Evolutionary conservation across 2,113 vertebrate genomes (phyloP).

Genomic region (Sander vitreus): DNA sequence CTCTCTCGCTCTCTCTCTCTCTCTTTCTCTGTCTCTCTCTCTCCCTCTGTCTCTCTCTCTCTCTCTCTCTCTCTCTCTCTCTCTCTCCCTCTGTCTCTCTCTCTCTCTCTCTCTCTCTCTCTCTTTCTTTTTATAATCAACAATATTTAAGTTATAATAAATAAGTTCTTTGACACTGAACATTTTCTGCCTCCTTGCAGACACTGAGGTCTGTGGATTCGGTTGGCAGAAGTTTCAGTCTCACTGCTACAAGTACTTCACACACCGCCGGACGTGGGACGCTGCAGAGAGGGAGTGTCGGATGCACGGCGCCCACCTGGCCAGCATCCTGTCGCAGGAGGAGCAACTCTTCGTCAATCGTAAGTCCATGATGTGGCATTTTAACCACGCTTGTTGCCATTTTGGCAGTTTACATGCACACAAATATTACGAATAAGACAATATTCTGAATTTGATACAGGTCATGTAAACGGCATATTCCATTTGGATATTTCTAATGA

Average conservation of each 20-base stretch:
- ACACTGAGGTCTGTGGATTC: slow-evolving; percentile 91
- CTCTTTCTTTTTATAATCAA: too few relatives aligned
- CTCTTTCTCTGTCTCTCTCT: too few relatives aligned
- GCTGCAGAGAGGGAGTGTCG: slow-evolving; percentile 94
- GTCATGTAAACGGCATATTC: too few relatives aligned
- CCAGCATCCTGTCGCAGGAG: slow-evolving; percentile 91
- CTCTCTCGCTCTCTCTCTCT: too few relatives aligned
- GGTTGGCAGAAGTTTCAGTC: slow-evolving; percentile 98
- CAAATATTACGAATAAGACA: too few relatives aligned
- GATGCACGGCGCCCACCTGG: slow-evolving; percentile 92
- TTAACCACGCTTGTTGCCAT: too few relatives aligned
- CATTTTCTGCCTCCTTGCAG: slow-evolving; percentile 71
- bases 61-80: not conserved
- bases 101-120: too few relatives aligned
- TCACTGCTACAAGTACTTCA: slow-evolving; percentile 96
- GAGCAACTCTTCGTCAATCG: slow-evolving; percentile 94
- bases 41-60: not conserved
- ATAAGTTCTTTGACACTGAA: too few relatives aligned
- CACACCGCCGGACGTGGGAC: slow-evolving; percentile 93
- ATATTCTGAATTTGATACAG: too few relatives aligned
- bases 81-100: not conserved
- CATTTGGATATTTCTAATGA: too few relatives aligned
- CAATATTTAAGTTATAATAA: too few relatives aligned
- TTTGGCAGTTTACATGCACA: too few relatives aligned
- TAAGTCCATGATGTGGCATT: slow-evolving; percentile 75